Percentiles rank a stretch among this genome's conserved stretches.
phyloP scores from a whole-genome alignment of 2,113 vertebrate genomes.

The Silurus meridionalis region DNA sequence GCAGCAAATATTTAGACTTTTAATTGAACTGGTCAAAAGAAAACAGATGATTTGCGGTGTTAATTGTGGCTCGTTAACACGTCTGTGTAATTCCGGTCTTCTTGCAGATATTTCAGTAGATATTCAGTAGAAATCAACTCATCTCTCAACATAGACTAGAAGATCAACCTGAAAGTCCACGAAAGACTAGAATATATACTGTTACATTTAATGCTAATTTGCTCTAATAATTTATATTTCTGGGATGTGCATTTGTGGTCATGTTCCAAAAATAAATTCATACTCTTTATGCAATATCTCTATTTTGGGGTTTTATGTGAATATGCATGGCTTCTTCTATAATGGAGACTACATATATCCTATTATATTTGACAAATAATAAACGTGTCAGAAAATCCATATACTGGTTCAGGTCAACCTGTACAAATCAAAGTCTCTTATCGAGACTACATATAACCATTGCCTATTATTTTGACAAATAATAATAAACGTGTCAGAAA shows the following conservation, averaged over 20 bases:
- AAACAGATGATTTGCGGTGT: neutral
- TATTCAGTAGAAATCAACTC: neutral
- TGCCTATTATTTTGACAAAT: neutral
- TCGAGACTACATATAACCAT: too few relatives aligned
- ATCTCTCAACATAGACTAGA: neutral
- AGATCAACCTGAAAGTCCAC: neutral
- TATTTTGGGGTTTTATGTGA: neutral
- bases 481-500: neutral
- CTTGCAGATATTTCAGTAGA: conserved; percentile 6
- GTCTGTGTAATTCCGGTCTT: neutral
- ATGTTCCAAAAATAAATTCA: neutral
- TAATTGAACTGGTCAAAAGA: neutral
- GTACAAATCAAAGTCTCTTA: neutral
- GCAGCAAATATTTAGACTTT: neutral
- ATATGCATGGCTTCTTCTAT: neutral
- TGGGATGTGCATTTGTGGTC: neutral
- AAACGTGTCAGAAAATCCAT: neutral
- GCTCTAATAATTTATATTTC: neutral
- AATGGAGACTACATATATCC: too few relatives aligned
- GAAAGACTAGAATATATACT: neutral
- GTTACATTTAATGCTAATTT: neutral
- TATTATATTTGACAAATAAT: neutral
- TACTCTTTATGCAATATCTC: neutral
- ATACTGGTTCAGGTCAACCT: too few relatives aligned
- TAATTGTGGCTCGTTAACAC: neutral